A percentile compares a stretch with the other conserved stretches of the same genome.
These are phyloP conservation scores for Cylloceria caligata DNA, from an alignment of 2,888 invertebrate species.

Conservation along the genomic window DNA sequence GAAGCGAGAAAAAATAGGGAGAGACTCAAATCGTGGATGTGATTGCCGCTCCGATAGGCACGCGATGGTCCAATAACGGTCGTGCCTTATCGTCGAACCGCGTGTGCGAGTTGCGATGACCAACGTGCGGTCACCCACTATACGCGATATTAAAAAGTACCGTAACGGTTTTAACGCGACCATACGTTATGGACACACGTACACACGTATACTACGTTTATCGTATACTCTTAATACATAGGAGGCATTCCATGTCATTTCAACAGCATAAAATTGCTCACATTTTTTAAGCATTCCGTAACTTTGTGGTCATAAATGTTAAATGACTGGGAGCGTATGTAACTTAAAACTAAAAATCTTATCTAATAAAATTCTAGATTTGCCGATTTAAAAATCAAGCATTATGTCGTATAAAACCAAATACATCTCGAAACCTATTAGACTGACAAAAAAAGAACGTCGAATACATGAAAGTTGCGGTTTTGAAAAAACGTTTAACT, in stretches of 20 bases:
- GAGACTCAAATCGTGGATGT: slow-evolving; percentile 47
- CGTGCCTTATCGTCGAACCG: slow-evolving; percentile 75
- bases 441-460: too few relatives aligned
- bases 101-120: slow-evolving; percentile 32
- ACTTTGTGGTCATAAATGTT: too few relatives aligned
- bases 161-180: slow-evolving; percentile 59
- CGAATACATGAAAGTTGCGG: too few relatives aligned
- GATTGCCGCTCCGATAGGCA: slow-evolving; percentile 67
- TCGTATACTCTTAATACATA: slow-evolving; percentile 29
- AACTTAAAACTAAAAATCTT: too few relatives aligned
- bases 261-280: too few relatives aligned
- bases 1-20: slow-evolving; percentile 42
- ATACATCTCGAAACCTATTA: too few relatives aligned
- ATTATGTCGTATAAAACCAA: too few relatives aligned
- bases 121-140: slow-evolving; percentile 38
- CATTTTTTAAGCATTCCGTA: too few relatives aligned
- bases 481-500: too few relatives aligned
- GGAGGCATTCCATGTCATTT: background rate
- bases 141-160: slow-evolving; percentile 60
- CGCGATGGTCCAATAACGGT: slow-evolving; percentile 76
- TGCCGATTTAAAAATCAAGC: too few relatives aligned
- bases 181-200: slow-evolving; percentile 34
- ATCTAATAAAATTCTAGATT: too few relatives aligned
- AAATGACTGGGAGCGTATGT: too few relatives aligned
- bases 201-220: slow-evolving; percentile 43